Evolutionary conservation across 2,113 vertebrate species (phyloP).

Genomic region (Antechinus flavipes): DNA sequence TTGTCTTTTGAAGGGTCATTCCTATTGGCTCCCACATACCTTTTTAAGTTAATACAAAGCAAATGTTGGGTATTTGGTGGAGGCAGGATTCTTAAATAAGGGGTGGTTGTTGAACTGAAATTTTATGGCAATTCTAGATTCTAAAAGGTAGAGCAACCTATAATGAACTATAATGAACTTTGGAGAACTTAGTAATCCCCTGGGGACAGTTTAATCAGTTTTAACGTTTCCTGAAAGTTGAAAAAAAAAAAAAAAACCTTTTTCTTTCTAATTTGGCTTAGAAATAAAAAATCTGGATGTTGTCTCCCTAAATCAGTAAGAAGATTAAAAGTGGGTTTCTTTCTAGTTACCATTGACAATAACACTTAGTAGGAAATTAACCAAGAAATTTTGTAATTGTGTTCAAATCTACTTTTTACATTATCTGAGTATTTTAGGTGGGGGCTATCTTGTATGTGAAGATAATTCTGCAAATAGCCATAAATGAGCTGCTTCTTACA

Average conservation of each 20-base stretch:
- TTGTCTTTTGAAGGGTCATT: no score
- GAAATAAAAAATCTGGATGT: neutral
- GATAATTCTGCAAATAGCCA: constrained; percentile 63
- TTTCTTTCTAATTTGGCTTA: neutral
- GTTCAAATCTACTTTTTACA: constrained; percentile 39
- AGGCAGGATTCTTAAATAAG: no score
- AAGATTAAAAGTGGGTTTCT: constrained; percentile 54
- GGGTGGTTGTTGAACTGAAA: no score
- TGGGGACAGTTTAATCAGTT: neutral
- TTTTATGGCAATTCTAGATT: no score
- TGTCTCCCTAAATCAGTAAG: constrained; percentile 31
- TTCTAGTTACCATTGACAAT: neutral
- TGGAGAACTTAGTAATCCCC: neutral
- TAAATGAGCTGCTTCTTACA: constrained; percentile 14
- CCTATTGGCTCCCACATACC: no score
- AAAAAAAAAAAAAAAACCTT: no score
- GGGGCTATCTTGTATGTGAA: constrained; percentile 55
- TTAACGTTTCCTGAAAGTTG: neutral
- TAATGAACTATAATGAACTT: no score
- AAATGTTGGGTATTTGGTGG: no score
- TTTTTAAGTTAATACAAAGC: no score
- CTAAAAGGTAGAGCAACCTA: no score
- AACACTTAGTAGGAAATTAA: neutral
- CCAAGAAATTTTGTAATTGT: neutral
- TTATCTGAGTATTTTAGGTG: constrained; percentile 17